These are phyloP conservation scores for Orchesellides sinensis DNA, from an alignment of 2,888 invertebrate genomes.

Conservation along the genomic window DNA sequence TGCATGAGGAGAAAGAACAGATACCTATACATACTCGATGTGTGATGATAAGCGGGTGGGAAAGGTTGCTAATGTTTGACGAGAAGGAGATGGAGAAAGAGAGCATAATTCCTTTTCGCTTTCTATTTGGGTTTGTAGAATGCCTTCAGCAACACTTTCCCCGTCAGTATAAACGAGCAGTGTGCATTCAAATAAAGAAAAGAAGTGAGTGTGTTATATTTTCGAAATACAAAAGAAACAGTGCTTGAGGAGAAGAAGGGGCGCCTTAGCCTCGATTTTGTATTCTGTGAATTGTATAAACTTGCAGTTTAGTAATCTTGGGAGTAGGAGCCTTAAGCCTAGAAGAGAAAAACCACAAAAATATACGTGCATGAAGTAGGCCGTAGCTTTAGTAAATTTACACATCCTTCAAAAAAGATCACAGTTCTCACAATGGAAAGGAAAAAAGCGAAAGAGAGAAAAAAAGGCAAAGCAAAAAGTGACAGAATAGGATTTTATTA, in stretches of 20 bases:
- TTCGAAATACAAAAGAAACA: not conserved
- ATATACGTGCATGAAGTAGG: not conserved
- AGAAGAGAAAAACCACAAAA: not conserved
- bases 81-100: too few species aligned
- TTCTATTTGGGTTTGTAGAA: too few species aligned
- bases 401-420: constrained; percentile 9
- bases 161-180: not conserved
- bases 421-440: constrained; percentile 18
- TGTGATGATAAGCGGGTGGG: too few species aligned
- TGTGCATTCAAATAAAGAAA: too few species aligned
- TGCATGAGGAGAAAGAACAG: too few species aligned
- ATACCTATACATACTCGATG: too few species aligned
- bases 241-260: not conserved
- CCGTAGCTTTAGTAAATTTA: not conserved
- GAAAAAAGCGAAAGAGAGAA: constrained; percentile 1
- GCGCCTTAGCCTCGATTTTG: not conserved
- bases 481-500: constrained; percentile 50
- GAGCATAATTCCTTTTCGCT: too few species aligned
- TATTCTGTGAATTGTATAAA: not conserved
- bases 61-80: too few species aligned
- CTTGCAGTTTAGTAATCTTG: too few species aligned
- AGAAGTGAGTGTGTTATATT: too few species aligned
- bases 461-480: constrained; percentile 18
- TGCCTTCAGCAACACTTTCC: too few species aligned
- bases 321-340: too few species aligned